A percentile compares a stretch with the other conserved stretches of the same genome.
These are phyloP conservation scores for Amphiprion ocellaris DNA, from an alignment of 2,113 vertebrate species.

Conservation along the genomic window DNA sequence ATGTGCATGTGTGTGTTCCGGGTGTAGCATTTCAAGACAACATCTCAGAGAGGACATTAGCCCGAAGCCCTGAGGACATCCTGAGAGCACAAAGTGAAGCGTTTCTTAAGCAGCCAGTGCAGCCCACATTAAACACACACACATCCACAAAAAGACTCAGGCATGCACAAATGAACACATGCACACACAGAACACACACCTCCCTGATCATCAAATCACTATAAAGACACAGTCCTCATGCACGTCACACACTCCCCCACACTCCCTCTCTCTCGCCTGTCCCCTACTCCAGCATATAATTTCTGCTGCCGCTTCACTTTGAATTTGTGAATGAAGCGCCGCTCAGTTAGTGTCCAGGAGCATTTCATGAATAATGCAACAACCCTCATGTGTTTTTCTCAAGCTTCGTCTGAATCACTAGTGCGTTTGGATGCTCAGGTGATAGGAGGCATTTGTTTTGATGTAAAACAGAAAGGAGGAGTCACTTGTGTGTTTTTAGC, in stretches of 20 bases:
- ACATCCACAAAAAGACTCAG: neutral
- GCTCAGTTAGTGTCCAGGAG: constrained; percentile 56
- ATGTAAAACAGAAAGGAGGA: constrained; percentile 40
- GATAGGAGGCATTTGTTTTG: constrained; percentile 51
- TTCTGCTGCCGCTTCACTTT: constrained; percentile 62
- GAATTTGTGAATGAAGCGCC: constrained; percentile 78
- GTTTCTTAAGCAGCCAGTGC: constrained; percentile 26
- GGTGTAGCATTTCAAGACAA: constrained; percentile 65
- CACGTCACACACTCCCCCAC: constrained; percentile 27
- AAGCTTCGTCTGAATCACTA: constrained; percentile 37
- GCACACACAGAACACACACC: constrained; percentile 1
- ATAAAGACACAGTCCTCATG: constrained; percentile 45
- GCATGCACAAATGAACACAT: constrained; percentile 15
- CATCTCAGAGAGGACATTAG: constrained; percentile 51
- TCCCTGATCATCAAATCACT: constrained; percentile 25
- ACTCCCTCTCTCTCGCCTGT: constrained; percentile 23
- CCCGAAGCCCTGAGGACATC: constrained; percentile 39
- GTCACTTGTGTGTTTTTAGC: constrained; percentile 2
- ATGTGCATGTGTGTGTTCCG: constrained; percentile 27
- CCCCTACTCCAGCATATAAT: constrained; percentile 52
- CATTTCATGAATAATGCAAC: constrained; percentile 76
- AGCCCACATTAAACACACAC: constrained; percentile 38
- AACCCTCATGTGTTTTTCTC: constrained; percentile 39
- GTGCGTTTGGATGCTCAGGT: constrained; percentile 9
- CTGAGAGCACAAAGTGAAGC: constrained; percentile 35